Percentiles rank a stretch among this genome's conserved stretches.
Evolutionary conservation across 2,113 vertebrate species (phyloP).

Genomic region (Macroglossus sobrinus): DNA sequence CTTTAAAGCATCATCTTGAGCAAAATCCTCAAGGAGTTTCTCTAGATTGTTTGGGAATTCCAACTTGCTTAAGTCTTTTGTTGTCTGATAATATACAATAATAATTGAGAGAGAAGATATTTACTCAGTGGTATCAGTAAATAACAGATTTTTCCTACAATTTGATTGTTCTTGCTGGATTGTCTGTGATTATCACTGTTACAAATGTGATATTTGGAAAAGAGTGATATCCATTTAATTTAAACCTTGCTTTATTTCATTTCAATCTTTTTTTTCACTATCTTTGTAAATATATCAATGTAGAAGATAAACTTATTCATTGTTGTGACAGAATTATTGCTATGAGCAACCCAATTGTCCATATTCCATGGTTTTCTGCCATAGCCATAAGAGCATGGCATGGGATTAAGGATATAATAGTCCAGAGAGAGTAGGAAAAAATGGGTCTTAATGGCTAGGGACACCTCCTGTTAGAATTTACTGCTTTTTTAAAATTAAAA

Average conservation of each 20-base stretch:
- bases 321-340: background rate
- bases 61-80: background rate
- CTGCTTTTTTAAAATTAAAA: background rate
- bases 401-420: background rate
- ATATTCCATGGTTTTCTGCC: background rate
- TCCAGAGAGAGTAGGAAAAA: background rate
- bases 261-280: background rate
- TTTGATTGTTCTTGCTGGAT: background rate
- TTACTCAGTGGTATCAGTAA: background rate
- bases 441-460: background rate
- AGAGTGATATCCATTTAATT: background rate
- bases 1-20: background rate
- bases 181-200: background rate
- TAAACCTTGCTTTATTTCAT: background rate
- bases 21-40: background rate
- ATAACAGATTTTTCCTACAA: background rate
- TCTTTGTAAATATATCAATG: background rate
- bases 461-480: background rate
- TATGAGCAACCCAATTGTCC: background rate
- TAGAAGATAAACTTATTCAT: background rate
- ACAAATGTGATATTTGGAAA: background rate
- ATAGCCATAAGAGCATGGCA: background rate
- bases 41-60: background rate
- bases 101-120: background rate
- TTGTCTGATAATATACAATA: background rate